These are phyloP conservation scores for Pteromalus puparum DNA, from an alignment of 1,140 invertebrate species.

Conservation along the genomic window DNA sequence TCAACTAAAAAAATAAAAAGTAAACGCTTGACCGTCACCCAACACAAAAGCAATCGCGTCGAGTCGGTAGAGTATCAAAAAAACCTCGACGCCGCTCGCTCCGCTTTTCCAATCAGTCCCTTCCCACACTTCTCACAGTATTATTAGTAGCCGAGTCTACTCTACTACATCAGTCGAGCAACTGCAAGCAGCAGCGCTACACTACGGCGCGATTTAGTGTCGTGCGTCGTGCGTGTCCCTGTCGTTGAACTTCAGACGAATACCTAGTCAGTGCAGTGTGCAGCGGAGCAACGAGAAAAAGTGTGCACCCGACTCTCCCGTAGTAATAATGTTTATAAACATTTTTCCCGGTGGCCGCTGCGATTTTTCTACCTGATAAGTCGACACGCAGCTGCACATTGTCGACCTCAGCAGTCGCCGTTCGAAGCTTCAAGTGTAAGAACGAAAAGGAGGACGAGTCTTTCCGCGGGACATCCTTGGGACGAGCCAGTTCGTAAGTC, in stretches of 20 bases:
- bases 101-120: no score
- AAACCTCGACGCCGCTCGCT: no score
- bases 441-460: constrained; percentile 12
- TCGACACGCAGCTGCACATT: neutral
- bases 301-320: neutral
- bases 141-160: no score
- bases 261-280: neutral
- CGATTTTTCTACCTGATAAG: constrained; percentile 27
- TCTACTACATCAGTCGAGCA: no score
- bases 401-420: neutral
- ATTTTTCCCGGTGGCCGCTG: constrained; percentile 13
- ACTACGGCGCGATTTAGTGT: neutral
- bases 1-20: neutral
- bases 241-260: constrained; percentile 21
- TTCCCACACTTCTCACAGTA: no score
- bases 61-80: no score
- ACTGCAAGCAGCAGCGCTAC: neutral
- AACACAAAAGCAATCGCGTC: neutral
- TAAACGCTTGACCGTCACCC: neutral
- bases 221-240: neutral
- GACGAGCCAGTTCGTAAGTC: neutral
- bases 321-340: constrained; percentile 34
- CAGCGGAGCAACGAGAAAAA: neutral
- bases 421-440: neutral
- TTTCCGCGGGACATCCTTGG: constrained; percentile 1